Conservation (phyloP, 2,888 invertebrate species). For the Bombylius discolor region DNA sequence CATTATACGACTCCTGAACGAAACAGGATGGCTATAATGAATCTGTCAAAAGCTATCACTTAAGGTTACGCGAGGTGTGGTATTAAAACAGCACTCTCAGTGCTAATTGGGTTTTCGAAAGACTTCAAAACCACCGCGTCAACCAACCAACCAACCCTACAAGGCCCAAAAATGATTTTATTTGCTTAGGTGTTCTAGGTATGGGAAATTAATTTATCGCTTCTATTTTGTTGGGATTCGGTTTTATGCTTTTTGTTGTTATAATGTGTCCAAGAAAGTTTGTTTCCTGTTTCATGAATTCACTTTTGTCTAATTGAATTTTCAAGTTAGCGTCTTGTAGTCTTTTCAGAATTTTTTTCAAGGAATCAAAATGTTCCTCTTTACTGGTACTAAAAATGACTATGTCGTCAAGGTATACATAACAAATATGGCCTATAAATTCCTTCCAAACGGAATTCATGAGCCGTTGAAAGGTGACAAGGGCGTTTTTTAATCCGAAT, state of each 20-base stretch:
- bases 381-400: too few relatives aligned
- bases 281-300: background rate
- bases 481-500: slow-evolving; percentile 6
- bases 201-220: slow-evolving; percentile 10
- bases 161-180: slow-evolving; percentile 9
- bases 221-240: slow-evolving; percentile 5
- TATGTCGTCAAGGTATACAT: too few relatives aligned
- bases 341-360: slow-evolving; percentile 15
- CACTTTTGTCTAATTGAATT: background rate
- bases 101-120: too few relatives aligned
- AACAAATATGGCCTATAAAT: slow-evolving; percentile 14
- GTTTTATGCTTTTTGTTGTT: background rate
- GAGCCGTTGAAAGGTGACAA: slow-evolving; percentile 3
- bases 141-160: too few relatives aligned
- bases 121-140: too few relatives aligned
- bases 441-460: too few relatives aligned
- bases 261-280: background rate
- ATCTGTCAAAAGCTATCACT: too few relatives aligned
- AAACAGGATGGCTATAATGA: too few relatives aligned
- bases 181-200: slow-evolving; percentile 9
- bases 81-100: too few relatives aligned
- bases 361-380: too few relatives aligned
- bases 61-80: too few relatives aligned
- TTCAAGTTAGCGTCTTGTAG: slow-evolving; percentile 15
- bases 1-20: too few relatives aligned